Evolutionary conservation across 2,888 invertebrate genomes (phyloP), one percentile per base, ranked within the genome.

Genomic region (Odontocerum albicorne): DNA sequence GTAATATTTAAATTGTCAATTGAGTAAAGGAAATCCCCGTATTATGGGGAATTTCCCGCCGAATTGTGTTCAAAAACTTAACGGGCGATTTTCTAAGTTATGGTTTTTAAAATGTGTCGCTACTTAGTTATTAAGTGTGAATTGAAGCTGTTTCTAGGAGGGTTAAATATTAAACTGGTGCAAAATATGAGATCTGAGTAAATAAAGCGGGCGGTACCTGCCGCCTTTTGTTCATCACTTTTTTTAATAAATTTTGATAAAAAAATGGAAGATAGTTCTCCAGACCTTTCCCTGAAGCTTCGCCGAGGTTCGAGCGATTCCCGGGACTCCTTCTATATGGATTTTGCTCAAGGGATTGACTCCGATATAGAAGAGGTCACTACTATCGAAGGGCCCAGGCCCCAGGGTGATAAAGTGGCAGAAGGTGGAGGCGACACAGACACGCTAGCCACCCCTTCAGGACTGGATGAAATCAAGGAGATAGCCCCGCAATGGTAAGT

Each of bases 321-420:
- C 27, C 80, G 91, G 62, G 92, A 92, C 72, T 91, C 90, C 50
- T 92, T 91, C 71, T 92, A 92, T 68, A 90, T 92, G 91, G 91
- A 92, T 74, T 90, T 92, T 70, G 92, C 90, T 66, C 90, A 89
- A 77, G 92, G 92, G 57, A 92, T 92, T 69, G 92, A 92, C 73
- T 91, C 91, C 15, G 92, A 92, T 69, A 92, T 91, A 66, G 91
- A 91, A 70, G 91, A 91, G 72, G 89, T 90, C 67, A 86, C 87
- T 39, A 87, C 87, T 50, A 83, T 85, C 43, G 80, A 81, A 65
- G 74, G 75, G 53, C 79, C 83, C 39, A 77, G 76, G 63, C 67
- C 66, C 21, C 64, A 68, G 63, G 63, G 4, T 8, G 56, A 50
- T 36, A 47, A 51, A 38, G 21, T 45, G 16, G 44, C 68, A 47